Conservation (phyloP, 2,888 invertebrate genomes). For the Volucella inanis region DNA sequence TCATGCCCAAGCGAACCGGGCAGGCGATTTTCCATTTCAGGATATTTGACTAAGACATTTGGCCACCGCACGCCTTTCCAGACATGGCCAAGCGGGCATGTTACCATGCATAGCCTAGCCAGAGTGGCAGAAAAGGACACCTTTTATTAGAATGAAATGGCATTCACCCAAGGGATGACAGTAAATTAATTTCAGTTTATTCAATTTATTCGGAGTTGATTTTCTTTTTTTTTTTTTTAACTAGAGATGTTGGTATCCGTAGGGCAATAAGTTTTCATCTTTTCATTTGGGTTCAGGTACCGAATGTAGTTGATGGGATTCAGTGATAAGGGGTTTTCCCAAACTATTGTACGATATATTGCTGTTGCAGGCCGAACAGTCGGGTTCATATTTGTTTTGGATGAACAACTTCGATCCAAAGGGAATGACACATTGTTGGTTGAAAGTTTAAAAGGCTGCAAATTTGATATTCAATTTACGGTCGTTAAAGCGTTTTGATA, state of each 20-base stretch:
- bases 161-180: slow-evolving; percentile 13
- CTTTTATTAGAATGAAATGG: neutral
- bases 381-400: slow-evolving; percentile 4
- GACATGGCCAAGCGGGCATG: slow-evolving; percentile 5
- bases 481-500: slow-evolving; percentile 4
- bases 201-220: slow-evolving; percentile 37
- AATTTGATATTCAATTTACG: slow-evolving; percentile 38
- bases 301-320: neutral
- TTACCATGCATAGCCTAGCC: neutral
- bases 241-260: too few species aligned
- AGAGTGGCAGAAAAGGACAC: slow-evolving; percentile 13
- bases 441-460: slow-evolving; percentile 9
- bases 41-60: slow-evolving; percentile 17
- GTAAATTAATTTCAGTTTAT: slow-evolving; percentile 56
- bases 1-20: slow-evolving; percentile 2
- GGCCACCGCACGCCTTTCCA: slow-evolving; percentile 1
- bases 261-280: slow-evolving; percentile 2
- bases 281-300: neutral
- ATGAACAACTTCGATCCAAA: neutral
- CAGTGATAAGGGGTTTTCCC: neutral
- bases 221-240: neutral
- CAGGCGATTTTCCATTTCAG: slow-evolving; percentile 3
- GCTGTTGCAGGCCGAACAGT: neutral
- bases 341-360: too few species aligned
- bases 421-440: slow-evolving; percentile 1